Evolutionary conservation across 53 echinoderm and acorn worm species (phyloP), one percentile per base, ranked within the genome.

Genomic region (Stichopus horrens): DNA sequence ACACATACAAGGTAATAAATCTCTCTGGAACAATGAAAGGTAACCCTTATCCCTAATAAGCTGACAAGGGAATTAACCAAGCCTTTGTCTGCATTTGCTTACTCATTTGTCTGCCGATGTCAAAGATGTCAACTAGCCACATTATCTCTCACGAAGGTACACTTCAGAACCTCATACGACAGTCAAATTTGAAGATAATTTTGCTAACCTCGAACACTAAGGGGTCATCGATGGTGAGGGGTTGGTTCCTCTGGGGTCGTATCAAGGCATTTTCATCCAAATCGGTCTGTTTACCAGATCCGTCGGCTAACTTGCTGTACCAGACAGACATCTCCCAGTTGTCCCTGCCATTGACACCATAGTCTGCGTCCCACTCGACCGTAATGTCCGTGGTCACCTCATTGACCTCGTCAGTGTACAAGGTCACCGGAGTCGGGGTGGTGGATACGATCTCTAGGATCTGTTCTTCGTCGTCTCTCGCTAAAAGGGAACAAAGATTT

Each of bases 281-380:
- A 67, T 68, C 52, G 52, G 85, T 66, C 67, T 66, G 6, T 85
- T 65, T 85, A 14, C 85, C 85, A 65, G 85, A 85, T 11, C 85
- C 85, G 13, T 85, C 85, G 0, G 66, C 51, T 53, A 23, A 14
- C 58, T 85, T 85, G 20, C 63, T 63, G 8, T 85, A 85, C 85
- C 85, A 85, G 20, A 85, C 14, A 11, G 63, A 37, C 65, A 85
- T 67, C 60, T 85, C 85, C 85, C 85, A 85, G 19, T 85, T 85
- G 53, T 85, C 85, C 23, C 23, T 85, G 68, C 85, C 85, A 52
- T 63, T 16, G 63, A 85, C 85, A 6, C 85, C 85, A 23, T 85
- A 85, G 68, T 85, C 85, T 23, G 63, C 67, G 18, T 85, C 67
- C 5, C 63, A 85, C 7, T 65, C 52, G 14, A 63, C 59, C 4